Evolutionary conservation across 2,888 invertebrate genomes (phyloP), one percentile per base, ranked within the genome.

Genomic region (Volucella inanis): DNA sequence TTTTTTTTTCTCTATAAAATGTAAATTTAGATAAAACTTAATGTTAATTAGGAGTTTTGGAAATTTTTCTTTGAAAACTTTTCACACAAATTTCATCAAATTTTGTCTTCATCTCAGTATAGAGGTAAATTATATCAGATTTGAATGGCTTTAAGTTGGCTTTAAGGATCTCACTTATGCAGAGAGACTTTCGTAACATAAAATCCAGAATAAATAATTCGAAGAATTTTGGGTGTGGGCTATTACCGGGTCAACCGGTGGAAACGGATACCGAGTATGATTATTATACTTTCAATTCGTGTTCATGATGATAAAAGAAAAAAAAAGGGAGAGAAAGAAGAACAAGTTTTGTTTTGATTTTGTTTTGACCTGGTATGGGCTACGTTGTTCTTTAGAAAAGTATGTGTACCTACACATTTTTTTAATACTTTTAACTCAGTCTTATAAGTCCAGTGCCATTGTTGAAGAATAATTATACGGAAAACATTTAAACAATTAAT

Each of bases 141-240:
- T 6, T 4, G 6, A 31, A 31, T 6, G 6, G 6, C 31, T 31
- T 31, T 31, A 31, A 31, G 31, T 1, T 31, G 31, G 31, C 31
- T 31, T 31, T 31, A 31, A 31, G 6, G 31, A 31, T 31, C 6
- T 31, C 6, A 31, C 6, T 4, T 31, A 31, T 31, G 6, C 6
- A 31, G 4, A 6, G 31, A 4, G 31, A 31, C 31, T 31, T 31
- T 4, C 6, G 4, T 62, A 62, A 61, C 59, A 31, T 52, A 43
- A 45, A 64, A 39, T 47, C 70, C 76, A 59, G 59, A 50, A 68
- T 68, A 77, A 52, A 68, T 77, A 54, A 77, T 76, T 76, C 41
- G 47, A 41, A 52, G 68, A 76, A 68, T 64, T 71, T 78, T 78
- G 43, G 64, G 31, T 57, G 57, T 50, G 45, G 57, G 31, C 55